A percentile compares a stretch with the other conserved stretches of the same genome.
phyloP scores from a whole-genome alignment of 2,888 invertebrate species.

The Frankliniella intonsa region DNA sequence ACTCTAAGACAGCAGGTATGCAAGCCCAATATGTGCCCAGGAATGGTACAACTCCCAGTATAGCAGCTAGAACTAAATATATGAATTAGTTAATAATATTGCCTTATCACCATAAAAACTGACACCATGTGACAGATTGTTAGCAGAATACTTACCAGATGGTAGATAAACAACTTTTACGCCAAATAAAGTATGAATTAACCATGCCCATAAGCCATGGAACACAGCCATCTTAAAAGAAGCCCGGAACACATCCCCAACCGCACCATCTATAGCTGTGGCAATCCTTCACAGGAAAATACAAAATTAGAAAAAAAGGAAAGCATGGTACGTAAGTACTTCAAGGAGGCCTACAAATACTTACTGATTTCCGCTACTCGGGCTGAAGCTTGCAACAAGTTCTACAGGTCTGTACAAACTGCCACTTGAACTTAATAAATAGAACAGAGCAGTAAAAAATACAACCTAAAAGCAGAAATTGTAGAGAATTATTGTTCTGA shows the following conservation, averaged over 20 bases:
- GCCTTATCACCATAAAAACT: neutral
- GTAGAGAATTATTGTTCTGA: no score
- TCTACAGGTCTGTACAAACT: slow-evolving; percentile 90
- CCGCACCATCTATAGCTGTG: slow-evolving; percentile 76
- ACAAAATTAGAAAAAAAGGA: slow-evolving; percentile 1
- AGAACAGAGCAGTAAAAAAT: slow-evolving; percentile 94
- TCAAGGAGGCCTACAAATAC: slow-evolving; percentile 30
- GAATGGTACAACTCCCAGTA: slow-evolving; percentile 93
- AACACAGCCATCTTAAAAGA: slow-evolving; percentile 96
- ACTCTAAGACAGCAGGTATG: slow-evolving; percentile 87
- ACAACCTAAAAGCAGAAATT: slow-evolving; percentile 64
- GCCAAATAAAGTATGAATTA: slow-evolving; percentile 91
- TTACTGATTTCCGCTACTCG: slow-evolving; percentile 62
- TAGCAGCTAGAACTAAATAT: slow-evolving; percentile 73
- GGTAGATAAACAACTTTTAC: slow-evolving; percentile 94
- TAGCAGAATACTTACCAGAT: slow-evolving; percentile 56
- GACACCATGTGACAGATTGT: neutral
- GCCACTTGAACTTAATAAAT: slow-evolving; percentile 81
- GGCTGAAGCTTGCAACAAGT: slow-evolving; percentile 74
- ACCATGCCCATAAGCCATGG: slow-evolving; percentile 97
- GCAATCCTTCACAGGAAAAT: slow-evolving; percentile 59
- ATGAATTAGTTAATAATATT: slow-evolving; percentile 15
- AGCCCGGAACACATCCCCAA: slow-evolving; percentile 91
- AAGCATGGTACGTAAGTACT: neutral
- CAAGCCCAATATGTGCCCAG: slow-evolving; percentile 94